These are phyloP conservation scores for Coptotermes formosanus DNA, from an alignment of 1,140 invertebrate species.

Conservation along the genomic window DNA sequence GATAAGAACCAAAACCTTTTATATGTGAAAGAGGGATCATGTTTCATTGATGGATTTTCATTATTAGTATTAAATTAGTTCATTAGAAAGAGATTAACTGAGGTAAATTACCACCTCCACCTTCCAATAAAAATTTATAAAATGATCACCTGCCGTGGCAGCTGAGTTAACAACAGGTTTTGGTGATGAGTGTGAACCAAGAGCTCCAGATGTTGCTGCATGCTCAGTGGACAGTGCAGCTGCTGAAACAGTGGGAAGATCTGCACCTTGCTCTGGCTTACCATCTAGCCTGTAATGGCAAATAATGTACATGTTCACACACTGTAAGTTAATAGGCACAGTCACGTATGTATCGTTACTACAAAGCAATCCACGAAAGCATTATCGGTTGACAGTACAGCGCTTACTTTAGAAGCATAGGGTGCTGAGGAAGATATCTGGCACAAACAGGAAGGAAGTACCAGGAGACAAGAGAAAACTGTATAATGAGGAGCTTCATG, in stretches of 20 bases:
- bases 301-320: background rate
- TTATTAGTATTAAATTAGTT: background rate
- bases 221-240: background rate
- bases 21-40: no score
- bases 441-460: no score
- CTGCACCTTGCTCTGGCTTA: slow-evolving; percentile 48
- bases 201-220: background rate
- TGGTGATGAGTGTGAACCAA: slow-evolving; percentile 4
- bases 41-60: no score
- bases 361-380: no score
- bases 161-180: slow-evolving; percentile 22
- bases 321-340: no score
- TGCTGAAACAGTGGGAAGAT: slow-evolving; percentile 41
- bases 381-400: no score
- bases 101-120: background rate
- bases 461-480: no score
- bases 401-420: no score
- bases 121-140: background rate
- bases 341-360: no score
- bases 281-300: slow-evolving; percentile 48
- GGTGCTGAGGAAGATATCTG: no score
- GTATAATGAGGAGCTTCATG: no score
- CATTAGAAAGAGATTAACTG: background rate
- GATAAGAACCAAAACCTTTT: no score
- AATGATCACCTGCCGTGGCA: slow-evolving; percentile 23